Conservation (phyloP, 2,888 invertebrate genomes). For the Pollenia griseotomentosa region DNA sequence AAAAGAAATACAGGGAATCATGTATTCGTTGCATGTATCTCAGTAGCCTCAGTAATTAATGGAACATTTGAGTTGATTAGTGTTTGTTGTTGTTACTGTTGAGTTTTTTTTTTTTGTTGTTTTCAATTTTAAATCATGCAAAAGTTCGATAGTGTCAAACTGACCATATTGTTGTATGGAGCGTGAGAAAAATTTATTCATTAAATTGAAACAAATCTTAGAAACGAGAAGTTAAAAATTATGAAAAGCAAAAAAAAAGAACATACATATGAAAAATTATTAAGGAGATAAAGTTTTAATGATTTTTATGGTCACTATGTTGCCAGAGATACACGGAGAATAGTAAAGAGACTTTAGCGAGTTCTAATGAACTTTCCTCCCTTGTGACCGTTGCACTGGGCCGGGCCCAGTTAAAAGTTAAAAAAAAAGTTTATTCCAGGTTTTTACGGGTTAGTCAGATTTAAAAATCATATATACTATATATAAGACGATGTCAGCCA, state of each 20-base stretch:
- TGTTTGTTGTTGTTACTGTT: slow-evolving; percentile 14
- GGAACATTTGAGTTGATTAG: slow-evolving; percentile 56
- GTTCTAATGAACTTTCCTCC: too few relatives aligned
- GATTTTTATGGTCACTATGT: slow-evolving; percentile 54
- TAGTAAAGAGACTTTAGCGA: neutral
- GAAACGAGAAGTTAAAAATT: slow-evolving; percentile 77
- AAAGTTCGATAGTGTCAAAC: slow-evolving; percentile 84
- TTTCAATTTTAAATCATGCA: slow-evolving; percentile 82
- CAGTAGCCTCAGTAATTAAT: slow-evolving; percentile 67
- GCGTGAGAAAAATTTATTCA: slow-evolving; percentile 83
- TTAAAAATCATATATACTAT: too few relatives aligned
- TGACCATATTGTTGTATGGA: slow-evolving; percentile 78
- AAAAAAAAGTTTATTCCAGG: too few relatives aligned
- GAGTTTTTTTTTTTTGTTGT: neutral
- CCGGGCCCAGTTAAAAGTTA: too few relatives aligned
- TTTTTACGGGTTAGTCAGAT: too few relatives aligned
- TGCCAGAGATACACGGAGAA: slow-evolving; percentile 49
- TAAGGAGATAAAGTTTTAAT: slow-evolving; percentile 53
- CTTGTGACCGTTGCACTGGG: too few relatives aligned
- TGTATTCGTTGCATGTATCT: slow-evolving; percentile 60
- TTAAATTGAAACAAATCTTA: slow-evolving; percentile 79
- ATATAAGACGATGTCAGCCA: too few relatives aligned
- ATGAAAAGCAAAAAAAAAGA: slow-evolving; percentile 75
- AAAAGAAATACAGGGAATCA: neutral
- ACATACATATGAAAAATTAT: slow-evolving; percentile 37